Conservation (phyloP, 2,888 invertebrate genomes). For the Plebejus melissa region DNA sequence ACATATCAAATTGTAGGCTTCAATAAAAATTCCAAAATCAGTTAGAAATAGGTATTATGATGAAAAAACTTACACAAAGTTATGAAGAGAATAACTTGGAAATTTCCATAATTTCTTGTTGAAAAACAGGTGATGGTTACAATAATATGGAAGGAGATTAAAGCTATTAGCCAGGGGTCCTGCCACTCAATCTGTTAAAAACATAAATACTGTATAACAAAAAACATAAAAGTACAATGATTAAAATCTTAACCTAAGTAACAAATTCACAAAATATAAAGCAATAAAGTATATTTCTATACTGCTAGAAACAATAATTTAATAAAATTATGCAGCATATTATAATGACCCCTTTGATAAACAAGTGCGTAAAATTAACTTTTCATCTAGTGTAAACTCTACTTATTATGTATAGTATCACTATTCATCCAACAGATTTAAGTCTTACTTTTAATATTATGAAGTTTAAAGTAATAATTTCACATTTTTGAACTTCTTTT, state of each 20-base stretch:
- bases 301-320: not conserved
- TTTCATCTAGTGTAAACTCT: not conserved
- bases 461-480: not conserved
- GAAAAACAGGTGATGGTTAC: constrained; percentile 88
- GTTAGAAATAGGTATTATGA: too few species aligned
- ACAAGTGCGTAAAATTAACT: not conserved
- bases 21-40: not conserved
- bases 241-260: not conserved
- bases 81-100: constrained; percentile 90
- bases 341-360: not conserved
- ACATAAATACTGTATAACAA: constrained; percentile 28
- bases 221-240: not conserved
- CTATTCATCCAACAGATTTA: not conserved
- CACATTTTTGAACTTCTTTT: too few species aligned
- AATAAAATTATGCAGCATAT: not conserved
- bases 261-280: not conserved
- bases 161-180: constrained; percentile 91
- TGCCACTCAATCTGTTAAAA: constrained; percentile 90
- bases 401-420: not conserved
- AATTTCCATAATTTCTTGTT: constrained; percentile 91
- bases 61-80: constrained; percentile 83
- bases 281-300: not conserved
- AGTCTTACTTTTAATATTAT: too few species aligned
- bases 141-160: constrained; percentile 86
- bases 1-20: not conserved